Base-by-base conservation (phyloP, 2,888 invertebrate species). In the Apodemia duryi region DNA sequence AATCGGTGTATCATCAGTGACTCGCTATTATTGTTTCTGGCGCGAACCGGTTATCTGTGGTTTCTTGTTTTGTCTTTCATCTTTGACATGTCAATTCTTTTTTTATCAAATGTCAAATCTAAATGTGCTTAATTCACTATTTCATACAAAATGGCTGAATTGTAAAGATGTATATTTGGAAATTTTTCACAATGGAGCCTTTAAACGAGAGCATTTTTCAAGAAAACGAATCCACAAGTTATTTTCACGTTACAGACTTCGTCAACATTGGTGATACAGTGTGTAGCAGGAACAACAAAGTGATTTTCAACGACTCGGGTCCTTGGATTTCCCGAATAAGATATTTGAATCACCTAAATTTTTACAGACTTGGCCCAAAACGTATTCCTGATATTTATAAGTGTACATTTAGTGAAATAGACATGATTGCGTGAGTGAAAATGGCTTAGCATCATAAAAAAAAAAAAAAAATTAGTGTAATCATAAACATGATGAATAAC, bases 101-200 rank as follows among this genome's bases (percentile, higher is more conserved):
- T 49, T 49, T 49, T n/a, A 49, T 49, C n/a, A n/a, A 49, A 49
- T 49, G n/a, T 51, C 21, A 21, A 21, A 21, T 6, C 49, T 51
- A 11, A 10, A 10, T 11, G 2, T 2, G 1, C 7, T 2, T 43
- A 21, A n/a, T 4, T 6, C n/a, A n/a, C 6, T 51, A 51, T 74
- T 80, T 83, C 82, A 77, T 74, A 78, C 91, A 91, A 91, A 89
- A 91, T 91, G 91, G 91, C 91, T 83, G 91, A 88, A 87, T 79
- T 86, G 77, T 91, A 86, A 86, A 85, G 86, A 90, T 88, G 90
- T 89, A 83, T 85, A 77, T 79, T 81, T 76, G 77, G 75, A 70
- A 77, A 79, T 80, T 81, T 77, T 78, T 77, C 80, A 91, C 77
- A 88, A 91, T 91, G 91, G 91, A 91, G 91, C 84, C 77, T 75